Base-by-base conservation (phyloP, 2,888 invertebrate genomes). In the Onchidella celtica region DNA sequence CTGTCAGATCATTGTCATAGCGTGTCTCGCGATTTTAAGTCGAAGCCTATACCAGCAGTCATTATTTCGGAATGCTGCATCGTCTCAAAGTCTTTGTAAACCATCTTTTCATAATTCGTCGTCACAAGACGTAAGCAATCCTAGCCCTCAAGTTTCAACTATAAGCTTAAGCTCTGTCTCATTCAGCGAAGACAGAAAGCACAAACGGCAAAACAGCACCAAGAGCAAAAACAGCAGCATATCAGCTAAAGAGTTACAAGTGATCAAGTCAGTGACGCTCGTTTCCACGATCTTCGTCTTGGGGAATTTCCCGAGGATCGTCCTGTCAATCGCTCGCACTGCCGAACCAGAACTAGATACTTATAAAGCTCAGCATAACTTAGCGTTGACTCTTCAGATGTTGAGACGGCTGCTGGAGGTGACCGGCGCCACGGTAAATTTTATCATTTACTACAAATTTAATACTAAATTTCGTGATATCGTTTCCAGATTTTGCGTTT, bases 311-410 rank as follows among this genome's bases (percentile, higher is more conserved):
- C 74, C 74, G 2, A 59, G 61, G 21, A 61, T 74, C 24, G 74
- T 34, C 3, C 36, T 59, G 59, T 61, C 63, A 4, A 6, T 61
- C 9, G 74, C 74, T 34, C 74, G 59, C 24, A 3, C 17, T 14
- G n/a, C 61, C 2, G 74, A 61, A 3, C 74, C 74, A 59, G 74
- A 61, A 17, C 3, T 74, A 34, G 74, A 74, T 32, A 57, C 72
- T 47, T 72, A 27, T 32, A 47, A 57, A 24, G 55, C 55, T 9
- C 55, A 55, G 17, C 72, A 72, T 29, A 72, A 72, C 72, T 17
- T 72, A 4, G 55, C 47, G 55, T 38, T 55, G 29, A 72, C 57
- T 3, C 72, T 72, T 4, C 72, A 72, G 55, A 55, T 57, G 27
- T 17, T 72, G 3, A 32, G 72, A 4, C n/a, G 72, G 17, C 21